These are phyloP conservation scores for Stictonetta naevosa DNA, from an alignment of 2,113 vertebrate species.

Conservation along the genomic window DNA sequence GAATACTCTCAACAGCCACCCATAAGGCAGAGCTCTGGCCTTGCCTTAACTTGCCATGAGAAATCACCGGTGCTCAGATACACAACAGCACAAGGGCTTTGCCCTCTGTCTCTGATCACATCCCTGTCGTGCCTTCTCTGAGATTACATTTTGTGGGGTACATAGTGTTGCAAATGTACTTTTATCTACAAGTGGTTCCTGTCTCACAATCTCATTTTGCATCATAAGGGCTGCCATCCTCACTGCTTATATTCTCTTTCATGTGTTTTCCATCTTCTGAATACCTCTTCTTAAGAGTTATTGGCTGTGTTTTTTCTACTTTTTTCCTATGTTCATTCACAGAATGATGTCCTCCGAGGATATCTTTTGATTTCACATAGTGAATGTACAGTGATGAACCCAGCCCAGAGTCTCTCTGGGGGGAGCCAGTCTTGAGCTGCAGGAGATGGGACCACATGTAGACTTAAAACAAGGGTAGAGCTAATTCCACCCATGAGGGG, in stretches of 20 bases:
- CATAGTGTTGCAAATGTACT: neutral
- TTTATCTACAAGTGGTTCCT: neutral
- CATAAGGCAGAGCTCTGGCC: neutral
- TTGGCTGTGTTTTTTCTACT: neutral
- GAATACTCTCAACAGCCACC: neutral
- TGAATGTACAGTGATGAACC: neutral
- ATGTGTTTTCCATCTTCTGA: neutral
- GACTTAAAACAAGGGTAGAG: neutral
- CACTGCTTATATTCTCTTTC: neutral
- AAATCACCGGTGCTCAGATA: neutral
- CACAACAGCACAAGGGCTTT: neutral
- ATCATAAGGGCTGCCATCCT: neutral
- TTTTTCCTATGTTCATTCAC: neutral
- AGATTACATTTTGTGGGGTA: neutral
- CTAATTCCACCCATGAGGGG: neutral
- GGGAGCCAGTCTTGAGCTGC: neutral
- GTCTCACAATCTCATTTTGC: neutral
- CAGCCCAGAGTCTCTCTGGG: neutral
- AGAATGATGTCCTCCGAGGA: neutral
- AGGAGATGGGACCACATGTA: neutral
- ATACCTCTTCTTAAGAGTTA: neutral
- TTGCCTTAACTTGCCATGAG: neutral
- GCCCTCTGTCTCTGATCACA: neutral
- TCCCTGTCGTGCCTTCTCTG: neutral
- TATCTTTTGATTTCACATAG: neutral